These are phyloP conservation scores for Helostoma temminkii DNA, from an alignment of 2,797 vertebrate species.

Conservation along the genomic window DNA sequence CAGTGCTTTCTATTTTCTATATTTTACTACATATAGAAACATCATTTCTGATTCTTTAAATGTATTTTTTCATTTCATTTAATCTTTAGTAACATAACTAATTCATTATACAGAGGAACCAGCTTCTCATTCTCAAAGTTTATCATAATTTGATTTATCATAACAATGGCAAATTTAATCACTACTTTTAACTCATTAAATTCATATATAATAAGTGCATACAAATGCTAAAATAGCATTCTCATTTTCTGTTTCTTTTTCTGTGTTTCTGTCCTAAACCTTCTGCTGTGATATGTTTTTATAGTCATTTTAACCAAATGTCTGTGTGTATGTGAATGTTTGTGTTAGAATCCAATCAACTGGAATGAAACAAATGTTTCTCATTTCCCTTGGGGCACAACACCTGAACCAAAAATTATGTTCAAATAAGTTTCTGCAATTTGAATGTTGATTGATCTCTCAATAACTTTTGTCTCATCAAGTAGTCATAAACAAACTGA, in stretches of 20 bases:
- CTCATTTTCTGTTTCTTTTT: not conserved
- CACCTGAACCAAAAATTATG: conserved; percentile 12
- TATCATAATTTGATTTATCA: not conserved
- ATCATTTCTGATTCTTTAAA: too few relatives aligned
- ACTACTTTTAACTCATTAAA: conserved; percentile 9
- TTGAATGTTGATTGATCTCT: conserved; percentile 45
- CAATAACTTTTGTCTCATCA: conserved; percentile 34
- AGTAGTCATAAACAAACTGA: conserved; percentile 39
- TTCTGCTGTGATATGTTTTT: conserved; percentile 6
- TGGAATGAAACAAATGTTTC: not conserved
- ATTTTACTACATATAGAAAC: too few relatives aligned
- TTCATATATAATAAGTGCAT: not conserved
- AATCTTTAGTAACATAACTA: not conserved
- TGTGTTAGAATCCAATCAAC: not conserved
- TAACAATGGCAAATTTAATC: not conserved
- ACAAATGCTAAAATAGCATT: not conserved
- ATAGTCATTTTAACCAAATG: conserved; percentile 2
- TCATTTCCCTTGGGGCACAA: conserved; percentile 9
- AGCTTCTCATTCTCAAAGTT: not conserved
- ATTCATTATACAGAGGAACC: not conserved
- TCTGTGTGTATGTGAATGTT: not conserved
- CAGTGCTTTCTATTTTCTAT: too few relatives aligned
- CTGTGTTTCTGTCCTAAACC: not conserved
- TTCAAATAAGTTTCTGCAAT: conserved; percentile 28
- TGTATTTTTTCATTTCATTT: too few relatives aligned